Evolutionary conservation across 23 tunicate species (phyloP), one percentile per base, ranked within the genome.

Genomic region (Trididemnum nubilum): DNA sequence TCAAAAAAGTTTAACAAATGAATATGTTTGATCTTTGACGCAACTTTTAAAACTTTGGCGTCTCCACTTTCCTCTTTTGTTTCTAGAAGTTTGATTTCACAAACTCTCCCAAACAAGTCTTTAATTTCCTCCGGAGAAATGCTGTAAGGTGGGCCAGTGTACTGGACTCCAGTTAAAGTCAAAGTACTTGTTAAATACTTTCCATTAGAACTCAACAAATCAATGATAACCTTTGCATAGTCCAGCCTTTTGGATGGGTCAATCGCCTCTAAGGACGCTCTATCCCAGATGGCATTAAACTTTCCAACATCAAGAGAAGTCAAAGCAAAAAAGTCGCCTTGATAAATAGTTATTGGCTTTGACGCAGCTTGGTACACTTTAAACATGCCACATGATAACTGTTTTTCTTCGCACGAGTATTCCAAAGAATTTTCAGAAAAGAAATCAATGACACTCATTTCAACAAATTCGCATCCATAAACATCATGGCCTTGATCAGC

Each of bases 401-500:
- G n/a, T 15, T 27, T 3, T 2, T 34, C 26, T 49, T 49, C 57
- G 15, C 12, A 9, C 15, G 18, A 12, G 57, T 49, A 49, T 9
- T 49, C 57, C 57, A 49, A 49, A 18, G 12, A 9, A 18, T 18
- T 49, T 49, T 49, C 57, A 9, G 12, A 18, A 49, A 87, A 87
- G 35, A 81, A 87, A 22, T 72, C 73, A 4, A 35, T 33, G 0
- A 92, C 71, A 22, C 88, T 85, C 2, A 21, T 29, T 25, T 80
- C 85, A 0, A 78, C 30, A 57, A 77, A 82, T 58, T 92, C 97
- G 9, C 73, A 36, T 5, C 97, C 97, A 67, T 81, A 78, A 0
- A 92, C 92, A 2, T 92, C 88, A 35, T 76, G 85, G 0, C 88
- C 92, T 71, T 77, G 27, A 26, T 92, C 92, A n/a, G n/a, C n/a